Base-by-base conservation (phyloP, 2,113 vertebrate species). In the Nematolebias whitei region DNA sequence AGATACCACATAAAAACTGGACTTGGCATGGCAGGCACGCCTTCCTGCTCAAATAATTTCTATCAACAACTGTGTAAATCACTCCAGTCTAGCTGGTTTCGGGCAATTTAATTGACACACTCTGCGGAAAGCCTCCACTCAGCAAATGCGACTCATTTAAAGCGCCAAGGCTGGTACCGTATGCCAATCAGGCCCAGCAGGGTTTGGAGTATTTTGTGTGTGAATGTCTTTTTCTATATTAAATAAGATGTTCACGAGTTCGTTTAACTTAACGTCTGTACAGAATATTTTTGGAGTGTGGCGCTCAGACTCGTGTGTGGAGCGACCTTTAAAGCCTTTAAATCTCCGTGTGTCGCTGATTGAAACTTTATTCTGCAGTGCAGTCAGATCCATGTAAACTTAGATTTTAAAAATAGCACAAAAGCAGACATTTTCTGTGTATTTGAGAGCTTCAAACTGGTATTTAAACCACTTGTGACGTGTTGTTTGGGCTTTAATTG, bases 41-140 rank as follows among this genome's bases (percentile, higher is more conserved):
- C 65, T 79, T 64, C 44, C 52, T n/a, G 68, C 53, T 71, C 59
- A 63, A 85, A 76, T 78, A 43, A 79, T 69, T 70, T 74, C 76
- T 45, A 78, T 82, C 78, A 78, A 80, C 68, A 78, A 68, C 76
- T 54, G 57, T 71, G 80, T 82, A 71, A 79, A 85, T 83, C 69
- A 83, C 69, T 50, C 44, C 74, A 80, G 39, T 59, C 68, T 22
- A 78, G 51, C 63, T 18, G 55, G 50, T 69, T 76, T 78, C 24
- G 65, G 59, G 41, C 79, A 29, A 71, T 71, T 68, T 47, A 56
- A 79, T 74, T 48, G 83, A 77, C 79, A 72, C 63, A 45, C 35
- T 66, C 43, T 32, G 43, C 61, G 65, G 50, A 84, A 86, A 64
- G 71, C 13, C 50, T 68, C 53, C 45, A 64, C 77, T 81, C 82